Percentiles rank a stretch among this genome's conserved stretches.
These are phyloP conservation scores for Proisotoma minuta DNA, from an alignment of 2,888 invertebrate genomes.

Conservation along the genomic window DNA sequence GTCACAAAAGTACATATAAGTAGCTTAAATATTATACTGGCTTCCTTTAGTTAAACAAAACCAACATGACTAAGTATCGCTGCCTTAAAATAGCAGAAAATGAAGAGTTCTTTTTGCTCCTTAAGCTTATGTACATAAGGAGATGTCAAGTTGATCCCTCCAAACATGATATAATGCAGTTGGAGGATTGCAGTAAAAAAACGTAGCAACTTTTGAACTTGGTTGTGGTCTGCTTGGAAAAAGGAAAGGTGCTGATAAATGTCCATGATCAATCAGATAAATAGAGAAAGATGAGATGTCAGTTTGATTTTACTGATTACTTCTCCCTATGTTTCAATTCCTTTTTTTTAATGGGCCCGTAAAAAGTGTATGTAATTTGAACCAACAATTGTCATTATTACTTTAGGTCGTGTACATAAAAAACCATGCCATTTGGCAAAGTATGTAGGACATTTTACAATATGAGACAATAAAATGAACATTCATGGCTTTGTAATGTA, in stretches of 20 bases:
- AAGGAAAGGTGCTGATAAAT: conserved; percentile 13
- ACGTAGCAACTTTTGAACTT: not conserved
- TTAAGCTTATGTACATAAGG: not conserved
- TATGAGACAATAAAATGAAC: too few species aligned
- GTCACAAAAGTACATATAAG: not conserved
- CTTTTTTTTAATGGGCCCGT: not conserved
- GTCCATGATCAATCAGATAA: conserved; percentile 13
- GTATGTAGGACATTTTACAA: too few species aligned
- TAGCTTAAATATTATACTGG: not conserved
- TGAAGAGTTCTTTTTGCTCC: not conserved
- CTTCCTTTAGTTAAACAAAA: not conserved
- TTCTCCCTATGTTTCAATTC: conserved; percentile 6
- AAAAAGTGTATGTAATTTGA: not conserved
- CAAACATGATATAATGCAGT: conserved; percentile 3
- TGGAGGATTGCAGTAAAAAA: not conserved
- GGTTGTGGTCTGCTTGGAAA: not conserved
- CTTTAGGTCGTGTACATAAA: too few species aligned
- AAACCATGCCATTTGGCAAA: too few species aligned
- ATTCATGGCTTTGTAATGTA: too few species aligned
- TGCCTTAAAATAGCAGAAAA: too few species aligned
- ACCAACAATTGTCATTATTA: too few species aligned
- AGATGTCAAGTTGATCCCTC: conserved; percentile 15
- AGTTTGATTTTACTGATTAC: conserved; percentile 5
- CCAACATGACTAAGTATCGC: too few species aligned
- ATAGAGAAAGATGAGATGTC: conserved; percentile 12